These are phyloP conservation scores for Dolichomitus sp. DNA, from an alignment of 2,888 invertebrate genomes.

Conservation along the genomic window DNA sequence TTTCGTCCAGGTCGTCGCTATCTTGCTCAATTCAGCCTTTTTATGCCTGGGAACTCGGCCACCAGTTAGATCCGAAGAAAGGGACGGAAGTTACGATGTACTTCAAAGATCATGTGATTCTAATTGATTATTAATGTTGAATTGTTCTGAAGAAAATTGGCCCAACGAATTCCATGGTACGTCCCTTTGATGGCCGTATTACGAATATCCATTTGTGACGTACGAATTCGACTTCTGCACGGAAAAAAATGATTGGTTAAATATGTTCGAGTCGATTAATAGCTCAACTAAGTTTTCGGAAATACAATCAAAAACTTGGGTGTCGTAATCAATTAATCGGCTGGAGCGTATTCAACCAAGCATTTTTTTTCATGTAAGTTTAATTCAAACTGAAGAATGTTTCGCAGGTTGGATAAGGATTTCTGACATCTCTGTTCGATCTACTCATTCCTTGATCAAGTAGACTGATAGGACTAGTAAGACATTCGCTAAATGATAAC, in stretches of 20 bases:
- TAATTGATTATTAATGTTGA: slow-evolving; percentile 38
- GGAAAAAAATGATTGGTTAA: too few relatives aligned
- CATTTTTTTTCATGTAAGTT: not conserved
- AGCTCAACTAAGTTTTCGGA: too few relatives aligned
- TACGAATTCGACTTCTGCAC: not conserved
- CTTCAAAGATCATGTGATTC: slow-evolving; percentile 30
- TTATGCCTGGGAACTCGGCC: slow-evolving; percentile 19
- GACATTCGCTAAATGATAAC: not conserved
- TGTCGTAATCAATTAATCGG: too few relatives aligned
- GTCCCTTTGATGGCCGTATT: not conserved
- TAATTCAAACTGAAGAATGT: not conserved
- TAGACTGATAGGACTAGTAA: not conserved
- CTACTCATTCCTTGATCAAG: not conserved
- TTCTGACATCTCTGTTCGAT: not conserved
- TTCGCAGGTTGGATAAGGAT: not conserved
- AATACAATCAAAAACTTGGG: too few relatives aligned
- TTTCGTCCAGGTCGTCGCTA: slow-evolving; percentile 20
- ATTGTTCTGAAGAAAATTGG: not conserved
- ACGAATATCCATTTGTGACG: not conserved
- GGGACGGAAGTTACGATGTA: slow-evolving; percentile 43
- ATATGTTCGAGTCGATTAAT: too few relatives aligned
- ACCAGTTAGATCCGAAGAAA: not conserved
- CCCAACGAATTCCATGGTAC: not conserved
- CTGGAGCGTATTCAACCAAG: too few relatives aligned
- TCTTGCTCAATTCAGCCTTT: slow-evolving; percentile 43